These are phyloP conservation scores for Agelas oroides DNA, from an alignment of 37 sponge, comb jelly and placozoan species.

Conservation along the genomic window DNA sequence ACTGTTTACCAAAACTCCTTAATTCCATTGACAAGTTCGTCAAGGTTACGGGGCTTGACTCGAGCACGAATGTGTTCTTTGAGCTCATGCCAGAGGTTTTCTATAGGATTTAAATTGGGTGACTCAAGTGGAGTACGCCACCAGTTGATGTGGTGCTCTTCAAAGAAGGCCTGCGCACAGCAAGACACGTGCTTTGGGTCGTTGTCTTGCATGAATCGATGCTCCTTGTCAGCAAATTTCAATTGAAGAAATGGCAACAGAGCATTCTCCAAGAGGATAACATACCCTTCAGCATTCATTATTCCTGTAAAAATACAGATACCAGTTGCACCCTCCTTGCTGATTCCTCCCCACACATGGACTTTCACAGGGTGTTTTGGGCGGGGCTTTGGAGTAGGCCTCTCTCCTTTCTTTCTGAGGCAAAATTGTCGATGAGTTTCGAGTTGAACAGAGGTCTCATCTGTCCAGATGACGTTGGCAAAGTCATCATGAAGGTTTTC, in stretches of 20 bases:
- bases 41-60: slow-evolving; percentile 49
- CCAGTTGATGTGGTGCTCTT: too few relatives aligned
- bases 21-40: slow-evolving; percentile 39
- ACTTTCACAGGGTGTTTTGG: slow-evolving; percentile 59
- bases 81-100: too few relatives aligned
- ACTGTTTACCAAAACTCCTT: slow-evolving; percentile 43
- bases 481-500: too few relatives aligned
- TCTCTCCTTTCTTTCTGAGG: slow-evolving; percentile 40
- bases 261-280: neutral
- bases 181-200: slow-evolving; percentile 28
- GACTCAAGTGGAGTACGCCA: too few relatives aligned
- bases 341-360: slow-evolving; percentile 60
- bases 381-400: slow-evolving; percentile 16
- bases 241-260: slow-evolving; percentile 33
- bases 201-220: slow-evolving; percentile 42
- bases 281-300: slow-evolving; percentile 46
- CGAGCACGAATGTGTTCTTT: too few relatives aligned
- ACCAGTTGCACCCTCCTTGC: slow-evolving; percentile 16
- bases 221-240: slow-evolving; percentile 7
- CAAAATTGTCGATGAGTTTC: slow-evolving; percentile 39
- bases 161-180: slow-evolving; percentile 15
- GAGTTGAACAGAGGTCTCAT: slow-evolving; percentile 42
- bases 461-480: slow-evolving; percentile 47
- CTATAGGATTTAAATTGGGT: too few relatives aligned
- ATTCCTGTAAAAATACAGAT: slow-evolving; percentile 46